Base-by-base conservation (phyloP, 2,113 vertebrate genomes). In the Gopherus flavomarginatus region DNA sequence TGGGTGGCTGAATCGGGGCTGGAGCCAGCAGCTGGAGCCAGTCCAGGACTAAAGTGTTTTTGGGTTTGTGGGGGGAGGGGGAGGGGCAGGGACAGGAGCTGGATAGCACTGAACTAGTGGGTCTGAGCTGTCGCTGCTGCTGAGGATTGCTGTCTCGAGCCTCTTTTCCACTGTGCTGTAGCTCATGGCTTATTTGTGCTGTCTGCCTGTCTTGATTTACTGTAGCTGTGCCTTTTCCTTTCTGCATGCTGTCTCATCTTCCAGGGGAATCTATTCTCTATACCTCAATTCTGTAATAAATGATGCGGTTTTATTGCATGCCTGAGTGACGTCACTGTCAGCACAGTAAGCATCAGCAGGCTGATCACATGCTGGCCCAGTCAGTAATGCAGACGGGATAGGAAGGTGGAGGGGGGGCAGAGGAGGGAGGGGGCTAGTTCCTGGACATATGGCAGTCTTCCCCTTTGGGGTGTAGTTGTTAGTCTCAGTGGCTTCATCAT, bases 331-430 rank as follows among this genome's bases (percentile, higher is more conserved):
- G 99, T 99, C 99, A 99, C 99, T 99, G 98, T 98, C 99, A 99
- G 98, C 98, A 98, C 98, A 98, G 98, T 99, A 99, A 99, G 99
- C 99, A 99, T 99, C 99, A 99, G 99, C 99, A 99, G 99, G 99
- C 98, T 98, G 99, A 98, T 99, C 99, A 99, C 99, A 99, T 99
- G 99, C 99, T 99, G 98, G 98, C 98, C 99, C 98, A 98, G 99
- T 99, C 99, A 98, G 98, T 99, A 98, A 99, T 99, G 99, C 99
- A 98, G 99, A 98, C 98, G 97, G 99, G 99, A 98, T 98, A 98
- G 98, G 98, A 97, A 97, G 97, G 97, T 97, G 97, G 97, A 93
- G 96, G 97, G 90, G 90, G 93, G 98, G 97, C 96, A 50, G 93
- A 91, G 93, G 89, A 92, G 93, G 94, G 97, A 87, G 95, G 96